These are phyloP conservation scores for Furcula furcula DNA, from an alignment of 2,888 invertebrate genomes.

Conservation along the genomic window DNA sequence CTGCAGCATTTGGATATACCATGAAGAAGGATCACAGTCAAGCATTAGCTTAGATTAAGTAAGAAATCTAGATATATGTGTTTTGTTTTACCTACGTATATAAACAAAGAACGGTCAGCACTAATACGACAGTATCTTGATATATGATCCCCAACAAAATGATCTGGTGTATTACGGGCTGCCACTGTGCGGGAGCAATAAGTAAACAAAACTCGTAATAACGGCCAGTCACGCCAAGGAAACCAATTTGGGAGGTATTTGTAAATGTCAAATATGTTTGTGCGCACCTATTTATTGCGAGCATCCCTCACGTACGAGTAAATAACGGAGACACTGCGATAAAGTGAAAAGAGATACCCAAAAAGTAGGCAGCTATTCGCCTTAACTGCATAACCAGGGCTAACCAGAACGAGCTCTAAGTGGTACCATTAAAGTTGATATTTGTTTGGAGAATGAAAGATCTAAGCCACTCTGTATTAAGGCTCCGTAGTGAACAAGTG, in stretches of 20 bases:
- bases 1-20: too few relatives aligned
- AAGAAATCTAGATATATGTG: too few relatives aligned
- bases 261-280: slow-evolving; percentile 80
- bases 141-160: slow-evolving; percentile 32
- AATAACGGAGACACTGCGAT: slow-evolving; percentile 79
- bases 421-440: slow-evolving; percentile 44
- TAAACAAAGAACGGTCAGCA: not conserved
- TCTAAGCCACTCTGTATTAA: slow-evolving; percentile 50
- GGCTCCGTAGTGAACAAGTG: slow-evolving; percentile 68
- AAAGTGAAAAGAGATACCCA: slow-evolving; percentile 79
- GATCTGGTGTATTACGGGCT: slow-evolving; percentile 34
- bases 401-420: slow-evolving; percentile 46
- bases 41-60: too few relatives aligned
- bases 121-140: slow-evolving; percentile 30
- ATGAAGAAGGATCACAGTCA: too few relatives aligned
- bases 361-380: slow-evolving; percentile 50
- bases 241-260: slow-evolving; percentile 78
- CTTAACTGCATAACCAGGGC: slow-evolving; percentile 47
- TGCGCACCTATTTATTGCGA: slow-evolving; percentile 78
- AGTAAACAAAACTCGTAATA: slow-evolving; percentile 72
- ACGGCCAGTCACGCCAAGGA: slow-evolving; percentile 73
- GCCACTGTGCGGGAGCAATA: slow-evolving; percentile 56
- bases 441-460: slow-evolving; percentile 39
- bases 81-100: too few relatives aligned
- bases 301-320: slow-evolving; percentile 80